Conservation (phyloP, 2,888 invertebrate genomes). For the Cheilosia pagana region DNA sequence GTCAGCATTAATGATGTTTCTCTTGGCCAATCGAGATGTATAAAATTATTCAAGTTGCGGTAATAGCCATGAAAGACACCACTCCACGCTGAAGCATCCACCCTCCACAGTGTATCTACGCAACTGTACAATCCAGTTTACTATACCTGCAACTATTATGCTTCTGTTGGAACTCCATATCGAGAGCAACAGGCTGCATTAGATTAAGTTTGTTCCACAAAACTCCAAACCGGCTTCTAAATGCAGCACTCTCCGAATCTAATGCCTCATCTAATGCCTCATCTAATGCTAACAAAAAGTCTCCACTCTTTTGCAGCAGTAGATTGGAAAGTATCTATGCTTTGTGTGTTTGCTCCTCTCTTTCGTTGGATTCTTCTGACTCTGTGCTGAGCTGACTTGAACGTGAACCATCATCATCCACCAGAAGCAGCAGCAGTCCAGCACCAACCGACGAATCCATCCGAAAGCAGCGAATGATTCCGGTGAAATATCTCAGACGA, state of each 20-base stretch:
- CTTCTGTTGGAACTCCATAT: slow-evolving; percentile 11
- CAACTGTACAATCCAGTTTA: slow-evolving; percentile 71
- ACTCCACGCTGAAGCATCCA: slow-evolving; percentile 16
- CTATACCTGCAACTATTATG: neutral
- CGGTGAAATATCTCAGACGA: slow-evolving; percentile 64
- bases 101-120: neutral
- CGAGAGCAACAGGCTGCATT: slow-evolving; percentile 56
- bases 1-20: neutral
- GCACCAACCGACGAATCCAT: slow-evolving; percentile 16
- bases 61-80: neutral
- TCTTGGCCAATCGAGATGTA: slow-evolving; percentile 5
- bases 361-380: slow-evolving; percentile 63
- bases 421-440: slow-evolving; percentile 37
- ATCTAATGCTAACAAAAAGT: slow-evolving; percentile 41
- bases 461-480: slow-evolving; percentile 60
- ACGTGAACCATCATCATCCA: slow-evolving; percentile 50
- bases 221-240: slow-evolving; percentile 63
- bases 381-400: no score
- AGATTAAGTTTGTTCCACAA: slow-evolving; percentile 59
- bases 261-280: slow-evolving; percentile 9
- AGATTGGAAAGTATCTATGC: slow-evolving; percentile 68
- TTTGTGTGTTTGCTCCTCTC: slow-evolving; percentile 44
- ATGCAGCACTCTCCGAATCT: slow-evolving; percentile 48
- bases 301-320: slow-evolving; percentile 60
- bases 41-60: neutral